phyloP scores from a whole-genome alignment of 1,140 invertebrate species.

The Drosophila malerkotliana region DNA sequence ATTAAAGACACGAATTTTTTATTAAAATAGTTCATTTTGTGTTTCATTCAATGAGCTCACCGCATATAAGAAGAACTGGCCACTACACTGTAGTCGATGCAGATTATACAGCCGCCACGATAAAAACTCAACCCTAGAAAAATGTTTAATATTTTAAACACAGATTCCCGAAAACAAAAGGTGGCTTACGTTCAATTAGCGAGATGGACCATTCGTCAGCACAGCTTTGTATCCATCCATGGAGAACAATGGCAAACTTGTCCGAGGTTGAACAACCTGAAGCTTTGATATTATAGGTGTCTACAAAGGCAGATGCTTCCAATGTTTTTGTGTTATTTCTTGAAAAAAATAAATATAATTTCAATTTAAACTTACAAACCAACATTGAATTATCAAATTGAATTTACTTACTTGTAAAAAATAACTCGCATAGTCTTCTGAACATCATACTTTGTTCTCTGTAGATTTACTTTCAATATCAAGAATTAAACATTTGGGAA shows the following conservation, averaged over 20 bases:
- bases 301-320: slow-evolving; percentile 40
- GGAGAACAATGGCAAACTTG: slow-evolving; percentile 74
- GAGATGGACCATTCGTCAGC: slow-evolving; percentile 66
- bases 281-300: slow-evolving; percentile 34
- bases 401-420: slow-evolving; percentile 55
- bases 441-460: slow-evolving; percentile 43
- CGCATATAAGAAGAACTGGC: slow-evolving; percentile 69
- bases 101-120: slow-evolving; percentile 78
- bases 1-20: background rate
- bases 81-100: slow-evolving; percentile 74
- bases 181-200: slow-evolving; percentile 69
- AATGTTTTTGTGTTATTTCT: slow-evolving; percentile 65
- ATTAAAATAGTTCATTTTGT: background rate
- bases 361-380: background rate
- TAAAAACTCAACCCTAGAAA: slow-evolving; percentile 71
- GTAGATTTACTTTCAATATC: slow-evolving; percentile 19
- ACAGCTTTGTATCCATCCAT: slow-evolving; percentile 82
- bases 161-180: background rate
- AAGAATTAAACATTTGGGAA: background rate
- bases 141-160: background rate
- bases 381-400: background rate
- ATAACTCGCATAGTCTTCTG: slow-evolving; percentile 55
- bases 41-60: background rate
- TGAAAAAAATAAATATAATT: background rate
- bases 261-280: slow-evolving; percentile 58